Evolutionary conservation across 2,113 vertebrate species (phyloP).

Genomic region (Oryzias melastigma): DNA sequence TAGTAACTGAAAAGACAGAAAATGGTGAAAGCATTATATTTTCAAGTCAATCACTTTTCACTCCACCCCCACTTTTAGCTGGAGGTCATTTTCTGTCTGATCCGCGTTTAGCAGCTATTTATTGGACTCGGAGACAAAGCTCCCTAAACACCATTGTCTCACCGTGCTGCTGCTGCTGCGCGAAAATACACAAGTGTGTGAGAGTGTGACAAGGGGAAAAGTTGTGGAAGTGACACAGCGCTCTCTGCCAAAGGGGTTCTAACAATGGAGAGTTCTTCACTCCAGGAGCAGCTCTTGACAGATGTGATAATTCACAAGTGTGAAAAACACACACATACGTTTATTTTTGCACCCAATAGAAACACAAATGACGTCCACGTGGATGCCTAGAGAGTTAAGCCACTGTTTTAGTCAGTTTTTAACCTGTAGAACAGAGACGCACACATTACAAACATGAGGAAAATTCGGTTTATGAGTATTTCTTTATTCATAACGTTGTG

Average conservation of each 20-base stretch:
- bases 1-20: background rate
- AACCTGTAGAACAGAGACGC: too few relatives aligned
- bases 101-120: slow-evolving; percentile 28
- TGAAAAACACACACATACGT: slow-evolving; percentile 24
- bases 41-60: slow-evolving; percentile 30
- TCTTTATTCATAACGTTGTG: too few relatives aligned
- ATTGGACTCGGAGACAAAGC: slow-evolving; percentile 34
- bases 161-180: background rate
- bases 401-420: background rate
- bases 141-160: slow-evolving; percentile 28
- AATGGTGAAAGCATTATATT: slow-evolving; percentile 46
- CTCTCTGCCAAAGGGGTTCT: slow-evolving; percentile 43
- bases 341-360: background rate
- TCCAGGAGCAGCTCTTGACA: slow-evolving; percentile 58
- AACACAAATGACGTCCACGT: background rate
- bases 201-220: slow-evolving; percentile 9
- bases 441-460: too few relatives aligned
- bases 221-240: slow-evolving; percentile 40
- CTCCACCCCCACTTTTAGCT: slow-evolving; percentile 7
- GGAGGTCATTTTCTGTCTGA: slow-evolving; percentile 42
- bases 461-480: too few relatives aligned
- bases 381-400: slow-evolving; percentile 14
- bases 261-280: slow-evolving; percentile 38
- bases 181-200: slow-evolving; percentile 9
- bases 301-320: slow-evolving; percentile 63